A percentile compares a stretch with the other conserved stretches of the same genome.
Conservation (phyloP, 2,113 vertebrate genomes). For the Dendrocopos noguchii region DNA sequence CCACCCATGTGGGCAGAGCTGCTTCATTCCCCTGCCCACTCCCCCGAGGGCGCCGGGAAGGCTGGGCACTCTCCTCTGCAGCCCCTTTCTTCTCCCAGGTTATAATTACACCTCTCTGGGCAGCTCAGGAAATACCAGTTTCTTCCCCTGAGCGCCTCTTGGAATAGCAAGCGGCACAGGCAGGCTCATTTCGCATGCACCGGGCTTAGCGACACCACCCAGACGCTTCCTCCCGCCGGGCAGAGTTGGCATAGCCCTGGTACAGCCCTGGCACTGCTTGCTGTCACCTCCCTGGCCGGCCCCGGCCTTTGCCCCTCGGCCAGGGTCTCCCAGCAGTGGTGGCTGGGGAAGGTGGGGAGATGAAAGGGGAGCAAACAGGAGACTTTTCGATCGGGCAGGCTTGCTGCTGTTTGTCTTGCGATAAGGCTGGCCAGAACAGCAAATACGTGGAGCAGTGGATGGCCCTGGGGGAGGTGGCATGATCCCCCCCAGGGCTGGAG, state of each 20-base stretch:
- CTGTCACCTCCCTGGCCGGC: not conserved
- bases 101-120: conserved; percentile 58
- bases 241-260: not conserved
- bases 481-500: not conserved
- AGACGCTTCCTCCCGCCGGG: conserved; percentile 43
- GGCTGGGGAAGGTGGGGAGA: not conserved
- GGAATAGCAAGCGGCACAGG: conserved; percentile 53
- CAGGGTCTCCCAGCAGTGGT: not conserved
- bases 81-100: conserved; percentile 57
- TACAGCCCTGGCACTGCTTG: not conserved
- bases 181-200: conserved; percentile 32
- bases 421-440: conserved; percentile 68
- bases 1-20: not conserved
- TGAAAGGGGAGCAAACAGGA: not conserved
- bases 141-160: conserved; percentile 54
- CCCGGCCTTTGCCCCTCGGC: conserved; percentile 43
- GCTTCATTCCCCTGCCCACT: not conserved
- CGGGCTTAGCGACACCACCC: not conserved
- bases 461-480: not conserved
- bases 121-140: conserved; percentile 55
- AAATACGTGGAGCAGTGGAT: conserved; percentile 12
- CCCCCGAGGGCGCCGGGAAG: not conserved
- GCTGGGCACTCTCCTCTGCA: conserved; percentile 25
- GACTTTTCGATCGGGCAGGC: conserved; percentile 38
- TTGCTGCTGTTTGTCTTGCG: conserved; percentile 63